Percentiles rank a stretch among this genome's conserved stretches.
phyloP scores from a whole-genome alignment of 2,113 vertebrate species.

The Paramisgurnus dabryanus region DNA sequence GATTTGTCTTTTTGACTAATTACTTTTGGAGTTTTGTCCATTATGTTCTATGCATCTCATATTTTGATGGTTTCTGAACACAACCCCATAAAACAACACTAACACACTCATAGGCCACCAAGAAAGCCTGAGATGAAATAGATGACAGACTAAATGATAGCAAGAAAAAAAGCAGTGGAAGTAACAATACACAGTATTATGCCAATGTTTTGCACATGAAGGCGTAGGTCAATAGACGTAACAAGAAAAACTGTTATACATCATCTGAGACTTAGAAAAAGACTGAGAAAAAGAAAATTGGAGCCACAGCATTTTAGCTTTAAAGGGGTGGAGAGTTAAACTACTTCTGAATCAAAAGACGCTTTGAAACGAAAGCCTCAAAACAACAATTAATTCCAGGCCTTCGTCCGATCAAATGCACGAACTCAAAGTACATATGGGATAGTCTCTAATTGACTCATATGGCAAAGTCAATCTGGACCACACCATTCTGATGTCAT shows the following conservation, averaged over 20 bases:
- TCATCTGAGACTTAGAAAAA: constrained; percentile 8
- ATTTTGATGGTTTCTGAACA: no score
- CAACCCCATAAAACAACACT: no score
- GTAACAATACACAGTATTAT: neutral
- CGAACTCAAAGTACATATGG: constrained; percentile 28
- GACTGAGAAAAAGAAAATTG: constrained; percentile 7
- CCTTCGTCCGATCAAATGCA: constrained; percentile 32
- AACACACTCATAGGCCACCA: neutral
- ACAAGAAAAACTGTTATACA: constrained; percentile 21
- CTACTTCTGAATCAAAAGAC: constrained; percentile 32
- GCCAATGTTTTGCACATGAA: neutral
- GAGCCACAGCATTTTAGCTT: constrained; percentile 18
- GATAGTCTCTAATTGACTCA: constrained; percentile 36
- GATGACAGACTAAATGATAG: neutral
- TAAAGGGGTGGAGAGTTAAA: constrained; percentile 32
- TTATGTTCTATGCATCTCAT: no score
- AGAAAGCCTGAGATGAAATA: neutral
- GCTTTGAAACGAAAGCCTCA: constrained; percentile 39
- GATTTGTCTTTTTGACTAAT: no score
- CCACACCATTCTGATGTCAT: constrained; percentile 45
- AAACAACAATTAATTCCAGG: constrained; percentile 45
- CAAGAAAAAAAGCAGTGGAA: neutral
- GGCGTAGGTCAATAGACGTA: constrained; percentile 5
- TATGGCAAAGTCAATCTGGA: constrained; percentile 37
- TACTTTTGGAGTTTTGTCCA: no score